These are phyloP conservation scores for Strongylocentrotus purpuratus DNA, from an alignment of 35 echinoderm and acorn worm species.

Conservation along the genomic window DNA sequence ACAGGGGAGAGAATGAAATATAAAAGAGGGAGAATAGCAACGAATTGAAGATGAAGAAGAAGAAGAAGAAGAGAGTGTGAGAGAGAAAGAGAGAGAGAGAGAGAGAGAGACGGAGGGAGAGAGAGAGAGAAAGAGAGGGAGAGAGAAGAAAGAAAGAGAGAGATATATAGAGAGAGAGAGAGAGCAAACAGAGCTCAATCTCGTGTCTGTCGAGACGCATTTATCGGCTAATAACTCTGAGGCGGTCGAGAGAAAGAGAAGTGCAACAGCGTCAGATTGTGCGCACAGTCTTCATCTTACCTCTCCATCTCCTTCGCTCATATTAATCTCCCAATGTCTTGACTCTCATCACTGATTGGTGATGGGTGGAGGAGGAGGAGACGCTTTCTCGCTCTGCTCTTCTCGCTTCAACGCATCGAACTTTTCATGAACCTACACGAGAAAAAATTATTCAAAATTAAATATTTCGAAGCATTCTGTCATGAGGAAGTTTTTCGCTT, in stretches of 20 bases:
- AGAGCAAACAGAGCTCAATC: background rate
- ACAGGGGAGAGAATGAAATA: no score
- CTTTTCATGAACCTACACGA: background rate
- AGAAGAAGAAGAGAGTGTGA: background rate
- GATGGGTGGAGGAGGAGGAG: background rate
- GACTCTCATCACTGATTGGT: background rate
- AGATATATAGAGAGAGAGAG: background rate
- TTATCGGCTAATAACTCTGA: conserved; percentile 15
- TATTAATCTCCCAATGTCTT: background rate
- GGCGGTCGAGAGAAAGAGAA: background rate
- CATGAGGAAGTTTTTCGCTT: background rate
- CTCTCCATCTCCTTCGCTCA: background rate
- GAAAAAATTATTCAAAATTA: background rate
- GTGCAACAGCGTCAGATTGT: background rate
- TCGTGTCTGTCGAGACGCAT: conserved; percentile 14
- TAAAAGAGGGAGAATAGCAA: no score
- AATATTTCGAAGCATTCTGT: no score
- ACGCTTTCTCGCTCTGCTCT: background rate
- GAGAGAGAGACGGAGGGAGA: background rate
- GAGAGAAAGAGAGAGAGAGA: background rate
- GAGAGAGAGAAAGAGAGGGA: background rate
- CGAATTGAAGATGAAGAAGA: background rate
- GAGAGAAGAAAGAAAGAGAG: background rate
- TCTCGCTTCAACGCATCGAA: background rate
- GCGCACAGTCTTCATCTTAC: background rate